These are phyloP conservation scores for Taenaris catops DNA, from an alignment of 2,888 invertebrate genomes.

Conservation along the genomic window DNA sequence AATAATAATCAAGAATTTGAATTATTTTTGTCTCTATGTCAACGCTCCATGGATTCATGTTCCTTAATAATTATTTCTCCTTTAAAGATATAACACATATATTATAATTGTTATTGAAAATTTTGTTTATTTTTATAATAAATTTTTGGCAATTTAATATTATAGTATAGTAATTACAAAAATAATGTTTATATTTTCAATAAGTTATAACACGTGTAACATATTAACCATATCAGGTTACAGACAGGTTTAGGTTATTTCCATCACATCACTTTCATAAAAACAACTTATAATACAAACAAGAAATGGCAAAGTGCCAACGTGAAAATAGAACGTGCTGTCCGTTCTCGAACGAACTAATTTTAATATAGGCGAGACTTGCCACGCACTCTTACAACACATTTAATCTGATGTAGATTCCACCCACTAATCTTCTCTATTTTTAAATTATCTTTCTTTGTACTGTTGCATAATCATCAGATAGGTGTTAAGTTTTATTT, in stretches of 20 bases:
- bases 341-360: constrained; percentile 71
- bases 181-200: too few relatives aligned
- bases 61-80: too few relatives aligned
- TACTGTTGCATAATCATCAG: constrained; percentile 15
- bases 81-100: too few relatives aligned
- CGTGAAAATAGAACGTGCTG: constrained; percentile 68
- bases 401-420: constrained; percentile 47
- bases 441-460: constrained; percentile 18
- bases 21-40: too few relatives aligned
- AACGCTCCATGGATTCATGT: too few relatives aligned
- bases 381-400: constrained; percentile 44
- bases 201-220: too few relatives aligned
- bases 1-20: too few relatives aligned
- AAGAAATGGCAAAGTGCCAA: constrained; percentile 74
- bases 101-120: too few relatives aligned
- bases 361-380: constrained; percentile 61
- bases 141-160: too few relatives aligned
- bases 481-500: too few relatives aligned
- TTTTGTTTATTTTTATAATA: too few relatives aligned
- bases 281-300: constrained; percentile 80
- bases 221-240: constrained; percentile 63
- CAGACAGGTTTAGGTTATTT: constrained; percentile 77
- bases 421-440: constrained; percentile 28
- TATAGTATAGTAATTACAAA: too few relatives aligned
- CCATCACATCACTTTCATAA: constrained; percentile 78